Evolutionary conservation across 2,888 invertebrate species (phyloP), one percentile per base, ranked within the genome.

Genomic region (Galerucella nymphaeae): DNA sequence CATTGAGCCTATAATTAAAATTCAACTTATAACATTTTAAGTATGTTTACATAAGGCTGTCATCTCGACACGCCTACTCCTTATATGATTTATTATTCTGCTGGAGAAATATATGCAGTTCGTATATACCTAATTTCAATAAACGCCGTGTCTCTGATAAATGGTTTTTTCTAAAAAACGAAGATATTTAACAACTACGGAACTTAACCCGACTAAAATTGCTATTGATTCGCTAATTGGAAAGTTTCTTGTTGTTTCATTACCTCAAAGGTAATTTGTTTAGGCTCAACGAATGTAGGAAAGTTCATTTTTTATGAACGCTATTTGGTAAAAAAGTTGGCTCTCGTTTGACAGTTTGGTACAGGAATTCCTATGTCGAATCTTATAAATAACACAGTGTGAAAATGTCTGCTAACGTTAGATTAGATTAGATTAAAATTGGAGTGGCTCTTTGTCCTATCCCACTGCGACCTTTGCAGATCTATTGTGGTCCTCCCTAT

Each of bases 81-180:
- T 38, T 74, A 73, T 73, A 84, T 85, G 85, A 85, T 86, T 85
- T 85, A 85, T 85, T 76, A 79, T 79, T 82, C 78, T 77, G 69
- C 82, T 84, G 58, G 84, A 85, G 85, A 85, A 86, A 86, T 86
- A 38, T 38, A 85, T 85, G 85, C 85, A 85, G 84, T 83, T 82
- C 81, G 80, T 81, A 82, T 81, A 82, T 81, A 84, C 83, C 84
- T 84, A 84, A 85, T 86, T 85, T 85, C 84, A 85, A 85, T 85
- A 85, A 84, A 82, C 81, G 59, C 67, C 30, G 30, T 75, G 76
- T 73, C 79, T 79, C 79, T 84, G 85, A 85, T 85, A 83, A 84
- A 86, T 85, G 83, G 82, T 81, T 78, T 75, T 38, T 72, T 76
- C 63, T 76, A 77, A 80, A 79, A 79, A 79, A 78, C 76, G 69